phyloP scores from a whole-genome alignment of 2,113 vertebrate genomes.

The Xenotilapia leptura region DNA sequence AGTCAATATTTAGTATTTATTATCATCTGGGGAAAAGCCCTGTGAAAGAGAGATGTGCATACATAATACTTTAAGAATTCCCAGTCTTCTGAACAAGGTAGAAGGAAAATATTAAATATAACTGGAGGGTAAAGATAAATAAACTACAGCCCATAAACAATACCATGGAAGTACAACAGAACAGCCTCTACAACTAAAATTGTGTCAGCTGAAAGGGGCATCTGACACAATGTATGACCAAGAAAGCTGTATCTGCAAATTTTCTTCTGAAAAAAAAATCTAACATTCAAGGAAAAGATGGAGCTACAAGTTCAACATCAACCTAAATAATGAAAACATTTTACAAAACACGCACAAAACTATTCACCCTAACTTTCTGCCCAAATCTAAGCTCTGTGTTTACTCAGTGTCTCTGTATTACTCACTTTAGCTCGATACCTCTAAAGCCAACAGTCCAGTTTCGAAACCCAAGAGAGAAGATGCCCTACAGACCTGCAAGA shows the following conservation, averaged over 20 bases:
- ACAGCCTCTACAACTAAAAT: neutral
- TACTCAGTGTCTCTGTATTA: neutral
- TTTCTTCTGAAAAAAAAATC: neutral
- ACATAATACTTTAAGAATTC: neutral
- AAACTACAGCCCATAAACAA: neutral
- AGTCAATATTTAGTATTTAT: neutral
- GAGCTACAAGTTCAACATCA: neutral
- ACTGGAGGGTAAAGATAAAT: neutral
- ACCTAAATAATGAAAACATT: neutral
- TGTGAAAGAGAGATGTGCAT: neutral
- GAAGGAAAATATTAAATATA: neutral
- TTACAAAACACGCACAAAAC: neutral
- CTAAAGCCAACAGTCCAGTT: neutral
- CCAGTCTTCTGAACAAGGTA: neutral
- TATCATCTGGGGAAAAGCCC: neutral
- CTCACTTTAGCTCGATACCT: neutral
- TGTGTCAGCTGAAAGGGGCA: neutral
- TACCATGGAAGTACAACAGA: neutral
- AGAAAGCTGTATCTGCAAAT: neutral
- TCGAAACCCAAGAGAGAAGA: neutral
- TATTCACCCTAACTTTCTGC: neutral
- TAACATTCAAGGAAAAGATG: neutral
- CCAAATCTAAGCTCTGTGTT: neutral
- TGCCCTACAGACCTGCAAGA: neutral
- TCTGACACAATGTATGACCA: accelerated